These are phyloP conservation scores for Thamnophis elegans DNA, from an alignment of 2,797 vertebrate species.

Conservation along the genomic window DNA sequence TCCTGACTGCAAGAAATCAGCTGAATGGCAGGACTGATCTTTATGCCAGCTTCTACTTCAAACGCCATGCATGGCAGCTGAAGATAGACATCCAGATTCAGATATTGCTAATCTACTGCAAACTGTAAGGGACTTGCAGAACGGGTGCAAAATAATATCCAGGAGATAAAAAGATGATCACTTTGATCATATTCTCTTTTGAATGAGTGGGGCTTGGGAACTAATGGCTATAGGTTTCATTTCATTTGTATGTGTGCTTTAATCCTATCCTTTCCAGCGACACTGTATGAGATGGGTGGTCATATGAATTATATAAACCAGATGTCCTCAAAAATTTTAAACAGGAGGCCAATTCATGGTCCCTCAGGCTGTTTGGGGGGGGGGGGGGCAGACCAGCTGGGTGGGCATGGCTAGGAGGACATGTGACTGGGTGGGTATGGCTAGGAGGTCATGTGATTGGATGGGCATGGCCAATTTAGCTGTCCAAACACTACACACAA, in stretches of 20 bases:
- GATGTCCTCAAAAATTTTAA: no score
- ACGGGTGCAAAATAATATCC: not conserved
- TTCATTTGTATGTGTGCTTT: not conserved
- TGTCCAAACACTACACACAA: no score
- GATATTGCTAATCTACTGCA: not conserved
- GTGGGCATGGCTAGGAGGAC: no score
- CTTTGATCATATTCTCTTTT: not conserved
- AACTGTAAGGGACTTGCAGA: not conserved
- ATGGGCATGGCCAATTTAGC: no score
- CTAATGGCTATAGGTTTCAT: not conserved
- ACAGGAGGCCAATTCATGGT: no score
- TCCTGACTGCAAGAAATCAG: fast-evolving
- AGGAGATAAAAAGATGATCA: not conserved
- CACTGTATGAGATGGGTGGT: not conserved
- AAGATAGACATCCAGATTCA: not conserved
- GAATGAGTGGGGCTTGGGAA: not conserved
- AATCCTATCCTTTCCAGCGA: not conserved
- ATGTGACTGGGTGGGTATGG: no score
- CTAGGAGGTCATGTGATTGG: no score
- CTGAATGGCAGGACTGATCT: not conserved
- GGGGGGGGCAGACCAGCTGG: no score
- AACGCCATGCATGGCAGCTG: not conserved
- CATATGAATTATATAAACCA: not conserved
- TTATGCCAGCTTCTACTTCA: not conserved
- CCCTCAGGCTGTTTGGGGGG: no score